Evolutionary conservation across 2,888 invertebrate genomes (phyloP).

Genomic region (Drosophila picticornis): DNA sequence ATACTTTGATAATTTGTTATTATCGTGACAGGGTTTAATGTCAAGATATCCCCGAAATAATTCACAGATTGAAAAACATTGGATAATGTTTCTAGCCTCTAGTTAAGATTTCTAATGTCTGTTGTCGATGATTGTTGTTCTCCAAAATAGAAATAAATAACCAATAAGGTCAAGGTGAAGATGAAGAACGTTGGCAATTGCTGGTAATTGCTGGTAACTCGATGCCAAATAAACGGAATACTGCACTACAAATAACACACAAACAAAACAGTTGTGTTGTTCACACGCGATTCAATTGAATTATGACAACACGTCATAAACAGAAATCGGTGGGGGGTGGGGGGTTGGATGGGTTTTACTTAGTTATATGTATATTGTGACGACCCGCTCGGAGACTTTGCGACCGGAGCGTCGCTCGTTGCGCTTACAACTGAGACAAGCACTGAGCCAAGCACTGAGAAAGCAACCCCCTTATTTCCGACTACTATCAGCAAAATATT

Average conservation of each 20-base stretch:
- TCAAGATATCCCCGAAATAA: neutral
- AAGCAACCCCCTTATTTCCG: constrained; percentile 1
- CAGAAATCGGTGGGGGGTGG: neutral
- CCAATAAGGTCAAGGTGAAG: constrained; percentile 38
- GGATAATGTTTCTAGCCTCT: neutral
- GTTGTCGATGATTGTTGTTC: neutral
- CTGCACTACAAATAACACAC: constrained; percentile 6
- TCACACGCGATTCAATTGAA: constrained; percentile 65
- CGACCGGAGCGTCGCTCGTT: constrained; percentile 53
- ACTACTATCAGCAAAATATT: constrained; percentile 25
- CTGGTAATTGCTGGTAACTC: constrained; percentile 5
- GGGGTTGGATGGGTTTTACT: neutral
- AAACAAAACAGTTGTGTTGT: constrained; percentile 19
- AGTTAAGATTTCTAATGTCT: neutral
- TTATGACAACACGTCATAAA: constrained; percentile 6
- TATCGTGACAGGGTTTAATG: neutral
- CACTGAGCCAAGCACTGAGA: constrained; percentile 40
- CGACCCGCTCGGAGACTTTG: constrained; percentile 18
- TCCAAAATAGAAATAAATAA: neutral
- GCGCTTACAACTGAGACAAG: constrained; percentile 54
- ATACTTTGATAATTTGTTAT: neutral
- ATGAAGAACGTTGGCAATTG: neutral
- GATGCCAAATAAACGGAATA: constrained; percentile 26
- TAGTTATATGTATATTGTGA: neutral
- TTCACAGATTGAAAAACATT: too few species aligned